Base-by-base conservation (phyloP, 2,888 invertebrate species). In the Euplagia quadripunctaria region DNA sequence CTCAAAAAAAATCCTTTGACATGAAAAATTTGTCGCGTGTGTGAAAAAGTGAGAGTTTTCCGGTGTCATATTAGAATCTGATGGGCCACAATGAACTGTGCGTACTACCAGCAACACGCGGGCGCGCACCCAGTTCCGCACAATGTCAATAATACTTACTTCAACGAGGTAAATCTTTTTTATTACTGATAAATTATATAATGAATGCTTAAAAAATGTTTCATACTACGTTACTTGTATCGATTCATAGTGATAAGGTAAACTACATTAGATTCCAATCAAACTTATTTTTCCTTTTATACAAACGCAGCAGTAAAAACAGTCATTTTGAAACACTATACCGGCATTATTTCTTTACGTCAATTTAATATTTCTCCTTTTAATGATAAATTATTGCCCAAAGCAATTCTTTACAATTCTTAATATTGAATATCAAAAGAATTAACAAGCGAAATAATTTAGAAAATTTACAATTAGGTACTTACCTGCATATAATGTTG, bases 61-160 rank as follows among this genome's bases (percentile, higher is more conserved):
- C 66, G 79, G 86, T 87, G 83, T 81, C 86, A 77, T 84, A 81
- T 84, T 83, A 87, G 88, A 90, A 86, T 83, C 89, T 83, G 88
- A 94, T 94, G 94, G 91, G 90, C 88, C 86, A 89, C 86, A 79
- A 96, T 96, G 95, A 96, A 96, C 90, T 96, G 96, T 91, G 94
- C 96, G 82, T 96, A 96, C 84, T 96, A 96, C 82, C 95, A 95
- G 79, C 95, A 94, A 87, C 92, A 93, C 87, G 94, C 94, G 93
- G 93, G 88, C 83, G 80, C 92, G 85, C 92, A 95, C 91, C 95
- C 94, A 83, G 94, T 87, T 78, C 86, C 91, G 74, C 93, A 95
- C 81, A 94, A 94, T 89, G 93, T 90, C 83, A 94, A 90, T 89
- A 94, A 93, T 88, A 90, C 88, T 85, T 95, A 95, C 86, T 95